Evolutionary conservation across 2,797 vertebrate genomes (phyloP), one percentile per base, ranked within the genome.

Genomic region (Hypotaenidia okinawae): DNA sequence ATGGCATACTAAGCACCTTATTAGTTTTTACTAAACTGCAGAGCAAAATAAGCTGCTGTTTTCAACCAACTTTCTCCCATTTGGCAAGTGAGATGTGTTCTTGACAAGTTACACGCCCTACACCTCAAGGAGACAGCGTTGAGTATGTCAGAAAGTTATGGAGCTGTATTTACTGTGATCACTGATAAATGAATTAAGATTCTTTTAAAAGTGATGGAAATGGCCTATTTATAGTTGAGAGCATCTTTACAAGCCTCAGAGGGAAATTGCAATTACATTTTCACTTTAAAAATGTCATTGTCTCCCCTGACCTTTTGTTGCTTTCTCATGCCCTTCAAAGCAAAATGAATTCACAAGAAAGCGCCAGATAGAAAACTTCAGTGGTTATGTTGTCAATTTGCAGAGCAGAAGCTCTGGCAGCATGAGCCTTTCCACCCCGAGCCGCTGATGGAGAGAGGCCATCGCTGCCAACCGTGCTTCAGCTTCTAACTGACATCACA

Each of bases 201-300:
- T 13, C 87, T 73, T 72, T 58, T 77, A 41, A 57, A 92, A 87
- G 90, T 8, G 52, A 78, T 89, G 68, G 90, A 41, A 91, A 78
- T 0, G 6, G 64, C 61, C 94, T 96, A 91, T 95, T 93, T 89
- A 95, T 93, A 94, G 84, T 17, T 28, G 57, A 55, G 32, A 82
- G 61, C 1, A 0, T 77, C 77, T 91, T 95, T 92, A 80, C 64
- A 81, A 93, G 78, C 84, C 84, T 91, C 92, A n/a, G 68, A 95
- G 89, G 78, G 15, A 80, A 85, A 66, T 9, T 89, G 93, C 94
- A 89, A 93, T 97, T 93, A 78, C 72, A 85, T 94, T 95, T 94
- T 51, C 75, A 32, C 68, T 83, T 93, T 72, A 22, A 43, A 94
- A 74, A 75, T 62, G 84, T 75, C 87, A 41, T 89, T 76, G 86